phyloP scores from a whole-genome alignment of 2,888 invertebrate genomes.

The Oxyscelio sp. region DNA sequence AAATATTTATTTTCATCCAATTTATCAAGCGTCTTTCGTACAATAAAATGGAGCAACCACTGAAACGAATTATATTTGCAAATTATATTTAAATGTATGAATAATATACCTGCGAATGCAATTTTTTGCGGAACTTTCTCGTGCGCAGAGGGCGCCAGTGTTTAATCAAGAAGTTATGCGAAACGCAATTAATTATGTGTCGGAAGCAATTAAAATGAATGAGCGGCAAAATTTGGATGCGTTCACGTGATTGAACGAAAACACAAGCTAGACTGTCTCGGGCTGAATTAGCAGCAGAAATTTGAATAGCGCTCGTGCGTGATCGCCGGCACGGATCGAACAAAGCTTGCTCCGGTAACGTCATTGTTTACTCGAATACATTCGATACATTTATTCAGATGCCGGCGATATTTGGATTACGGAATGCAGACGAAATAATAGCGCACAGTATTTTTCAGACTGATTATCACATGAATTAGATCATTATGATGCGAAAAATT shows the following conservation, averaged over 20 bases:
- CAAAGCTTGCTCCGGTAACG: constrained; percentile 15
- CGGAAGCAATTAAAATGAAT: constrained; percentile 33
- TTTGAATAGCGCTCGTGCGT: constrained; percentile 36
- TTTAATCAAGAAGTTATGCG: background rate
- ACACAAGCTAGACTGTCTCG: constrained; percentile 7
- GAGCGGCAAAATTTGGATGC: constrained; percentile 28
- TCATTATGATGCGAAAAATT: constrained; percentile 14
- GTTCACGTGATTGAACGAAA: constrained; percentile 27
- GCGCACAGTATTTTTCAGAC: constrained; percentile 12
- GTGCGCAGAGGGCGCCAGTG: too few relatives aligned
- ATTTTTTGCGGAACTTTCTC: too few relatives aligned
- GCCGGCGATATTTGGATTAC: background rate
- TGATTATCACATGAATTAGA: constrained; percentile 37
- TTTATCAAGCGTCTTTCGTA: too few relatives aligned
- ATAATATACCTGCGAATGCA: too few relatives aligned
- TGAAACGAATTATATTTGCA: too few relatives aligned
- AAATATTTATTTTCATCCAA: too few relatives aligned
- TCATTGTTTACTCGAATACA: constrained; percentile 34
- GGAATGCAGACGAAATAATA: constrained; percentile 22
- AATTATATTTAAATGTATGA: too few relatives aligned
- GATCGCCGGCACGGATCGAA: constrained; percentile 16
- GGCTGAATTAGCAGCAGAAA: constrained; percentile 31
- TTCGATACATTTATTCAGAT: constrained; percentile 38
- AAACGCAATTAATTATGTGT: constrained; percentile 1
- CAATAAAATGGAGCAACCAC: too few relatives aligned